phyloP scores from a whole-genome alignment of 2,797 vertebrate species.

The Channallabes apus region DNA sequence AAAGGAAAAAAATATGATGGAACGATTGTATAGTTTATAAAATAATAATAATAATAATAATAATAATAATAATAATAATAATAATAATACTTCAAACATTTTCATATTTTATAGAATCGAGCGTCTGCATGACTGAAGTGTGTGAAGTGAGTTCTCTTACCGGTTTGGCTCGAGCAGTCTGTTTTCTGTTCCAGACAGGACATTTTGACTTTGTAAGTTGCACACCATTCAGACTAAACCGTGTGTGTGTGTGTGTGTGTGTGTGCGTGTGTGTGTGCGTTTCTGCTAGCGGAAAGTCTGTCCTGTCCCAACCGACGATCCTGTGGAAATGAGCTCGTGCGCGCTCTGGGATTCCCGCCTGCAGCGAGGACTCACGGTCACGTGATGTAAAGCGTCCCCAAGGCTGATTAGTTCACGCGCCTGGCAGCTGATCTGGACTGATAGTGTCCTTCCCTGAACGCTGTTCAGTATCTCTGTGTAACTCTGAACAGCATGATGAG shows the following conservation, averaged over 20 bases:
- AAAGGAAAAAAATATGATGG: background rate
- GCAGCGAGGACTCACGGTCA: background rate
- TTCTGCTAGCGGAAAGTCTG: background rate
- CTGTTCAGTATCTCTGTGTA: too few relatives aligned
- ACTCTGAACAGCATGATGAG: too few relatives aligned
- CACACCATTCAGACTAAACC: background rate
- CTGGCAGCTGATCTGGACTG: too few relatives aligned
- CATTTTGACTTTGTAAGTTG: background rate
- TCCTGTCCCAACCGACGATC: conserved; percentile 1
- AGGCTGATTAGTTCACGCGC: background rate
- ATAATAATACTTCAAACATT: background rate
- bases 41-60: background rate
- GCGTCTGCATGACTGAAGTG: background rate
- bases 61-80: conserved; percentile 4
- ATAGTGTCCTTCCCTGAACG: too few relatives aligned
- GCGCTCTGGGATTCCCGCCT: conserved; percentile 5
- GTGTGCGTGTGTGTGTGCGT: background rate
- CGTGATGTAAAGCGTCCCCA: background rate
- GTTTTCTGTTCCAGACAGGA: conserved; percentile 5
- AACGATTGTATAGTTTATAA: background rate
- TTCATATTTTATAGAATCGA: background rate
- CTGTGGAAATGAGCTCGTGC: conserved; percentile 12
- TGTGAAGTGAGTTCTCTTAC: conserved; percentile 7
- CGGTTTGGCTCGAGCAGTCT: background rate
- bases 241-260: background rate